These are phyloP conservation scores for Protomyctophum bolini DNA, from an alignment of 2,113 vertebrate species.

Conservation along the genomic window DNA sequence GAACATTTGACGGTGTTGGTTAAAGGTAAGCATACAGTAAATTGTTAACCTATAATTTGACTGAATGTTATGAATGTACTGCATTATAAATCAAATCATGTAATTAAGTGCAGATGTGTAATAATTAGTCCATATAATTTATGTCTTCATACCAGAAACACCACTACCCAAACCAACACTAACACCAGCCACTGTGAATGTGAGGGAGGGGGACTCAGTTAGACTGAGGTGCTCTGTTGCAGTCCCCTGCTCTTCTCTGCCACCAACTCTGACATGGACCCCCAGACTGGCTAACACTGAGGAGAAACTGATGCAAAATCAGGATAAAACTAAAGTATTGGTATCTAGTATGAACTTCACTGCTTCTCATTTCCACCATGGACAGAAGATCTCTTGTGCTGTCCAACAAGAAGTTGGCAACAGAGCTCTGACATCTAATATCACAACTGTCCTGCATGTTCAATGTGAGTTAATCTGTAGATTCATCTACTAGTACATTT, in stretches of 20 bases:
- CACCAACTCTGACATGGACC: conserved; percentile 54
- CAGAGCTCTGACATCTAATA: background rate
- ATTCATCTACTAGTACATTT: no score
- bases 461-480: no score
- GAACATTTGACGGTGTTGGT: no score
- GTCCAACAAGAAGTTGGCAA: conserved; percentile 36
- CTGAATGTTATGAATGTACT: no score
- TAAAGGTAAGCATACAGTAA: no score
- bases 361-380: conserved; percentile 44
- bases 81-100: no score
- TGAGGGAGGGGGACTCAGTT: conserved; percentile 45
- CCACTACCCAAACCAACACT: conserved; percentile 37
- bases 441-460: no score
- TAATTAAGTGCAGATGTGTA: no score
- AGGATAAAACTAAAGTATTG: conserved; percentile 36
- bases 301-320: conserved; percentile 39
- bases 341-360: conserved; percentile 53
- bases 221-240: conserved; percentile 45
- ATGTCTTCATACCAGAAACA: conserved; percentile 11
- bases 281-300: conserved; percentile 26
- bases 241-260: conserved; percentile 48
- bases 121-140: background rate
- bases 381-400: conserved; percentile 41
- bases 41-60: no score
- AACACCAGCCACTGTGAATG: conserved; percentile 20